These are phyloP conservation scores for Progne subis DNA, from an alignment of 2,113 vertebrate species.

Conservation along the genomic window DNA sequence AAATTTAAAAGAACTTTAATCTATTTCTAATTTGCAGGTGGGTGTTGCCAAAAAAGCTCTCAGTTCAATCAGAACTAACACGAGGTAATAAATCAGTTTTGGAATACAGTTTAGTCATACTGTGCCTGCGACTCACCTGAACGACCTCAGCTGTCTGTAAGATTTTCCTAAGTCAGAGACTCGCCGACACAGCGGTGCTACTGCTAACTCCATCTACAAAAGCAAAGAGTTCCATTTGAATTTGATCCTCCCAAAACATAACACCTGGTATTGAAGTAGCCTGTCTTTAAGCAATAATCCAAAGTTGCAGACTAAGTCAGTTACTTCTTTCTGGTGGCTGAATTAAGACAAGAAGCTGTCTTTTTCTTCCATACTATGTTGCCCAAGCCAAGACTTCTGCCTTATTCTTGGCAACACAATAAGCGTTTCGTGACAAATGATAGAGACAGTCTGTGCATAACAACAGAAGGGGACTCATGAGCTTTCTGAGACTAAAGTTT, in stretches of 20 bases:
- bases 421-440: background rate
- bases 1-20: constrained; percentile 49
- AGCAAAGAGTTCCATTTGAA: background rate
- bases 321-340: background rate
- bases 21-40: constrained; percentile 33
- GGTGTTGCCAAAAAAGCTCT: constrained; percentile 38
- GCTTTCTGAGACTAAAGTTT: background rate
- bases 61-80: constrained; percentile 42
- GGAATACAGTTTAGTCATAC: background rate
- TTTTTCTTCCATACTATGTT: background rate
- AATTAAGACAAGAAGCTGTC: background rate
- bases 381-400: background rate
- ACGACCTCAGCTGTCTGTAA: constrained; percentile 92
- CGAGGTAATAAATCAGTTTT: background rate
- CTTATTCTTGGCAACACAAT: background rate
- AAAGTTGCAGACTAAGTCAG: background rate
- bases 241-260: background rate
- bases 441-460: background rate
- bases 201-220: constrained; percentile 94
- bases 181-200: constrained; percentile 90
- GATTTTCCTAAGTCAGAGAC: constrained; percentile 93
- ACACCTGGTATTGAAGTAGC: background rate
- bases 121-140: constrained; percentile 80
- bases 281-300: background rate
- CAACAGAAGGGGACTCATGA: background rate